A percentile compares a stretch with the other conserved stretches of the same genome.
Conservation (phyloP, 1,140 invertebrate genomes). For the Cecropterus lyciades region DNA sequence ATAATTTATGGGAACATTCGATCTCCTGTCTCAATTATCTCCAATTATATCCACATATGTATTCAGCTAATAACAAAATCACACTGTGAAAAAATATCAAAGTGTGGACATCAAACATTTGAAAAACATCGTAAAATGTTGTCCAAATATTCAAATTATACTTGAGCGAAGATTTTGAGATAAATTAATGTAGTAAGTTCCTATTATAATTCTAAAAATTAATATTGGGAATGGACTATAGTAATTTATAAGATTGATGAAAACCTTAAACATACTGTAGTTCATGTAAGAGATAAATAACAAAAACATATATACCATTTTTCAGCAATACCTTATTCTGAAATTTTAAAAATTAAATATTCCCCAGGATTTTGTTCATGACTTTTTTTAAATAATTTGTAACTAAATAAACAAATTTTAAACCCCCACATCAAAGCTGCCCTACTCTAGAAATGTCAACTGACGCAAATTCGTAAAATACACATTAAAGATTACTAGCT, state of each 20-base stretch:
- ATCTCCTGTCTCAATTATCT: constrained; percentile 40
- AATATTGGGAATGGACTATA: neutral
- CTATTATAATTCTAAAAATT: neutral
- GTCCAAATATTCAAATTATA: neutral
- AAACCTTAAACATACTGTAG: neutral
- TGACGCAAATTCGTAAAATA: too few species aligned
- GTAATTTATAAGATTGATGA: neutral
- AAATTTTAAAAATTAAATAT: too few species aligned
- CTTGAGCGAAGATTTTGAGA: neutral
- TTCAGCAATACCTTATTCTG: too few species aligned
- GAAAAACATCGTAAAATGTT: neutral
- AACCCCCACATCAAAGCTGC: too few species aligned
- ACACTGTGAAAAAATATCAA: constrained; percentile 35
- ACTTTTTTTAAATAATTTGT: too few species aligned
- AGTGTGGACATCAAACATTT: constrained; percentile 30
- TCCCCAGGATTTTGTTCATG: too few species aligned
- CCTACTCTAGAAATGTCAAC: too few species aligned
- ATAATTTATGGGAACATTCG: constrained; percentile 47
- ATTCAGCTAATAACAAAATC: constrained; percentile 49
- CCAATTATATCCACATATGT: constrained; percentile 48
- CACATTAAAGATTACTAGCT: too few species aligned
- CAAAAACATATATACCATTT: constrained; percentile 8
- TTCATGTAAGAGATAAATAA: too few species aligned
- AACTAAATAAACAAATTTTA: too few species aligned
- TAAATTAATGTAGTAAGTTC: neutral